Base-by-base conservation (phyloP, 1,140 invertebrate species). In the Sitobion miscanthi region DNA sequence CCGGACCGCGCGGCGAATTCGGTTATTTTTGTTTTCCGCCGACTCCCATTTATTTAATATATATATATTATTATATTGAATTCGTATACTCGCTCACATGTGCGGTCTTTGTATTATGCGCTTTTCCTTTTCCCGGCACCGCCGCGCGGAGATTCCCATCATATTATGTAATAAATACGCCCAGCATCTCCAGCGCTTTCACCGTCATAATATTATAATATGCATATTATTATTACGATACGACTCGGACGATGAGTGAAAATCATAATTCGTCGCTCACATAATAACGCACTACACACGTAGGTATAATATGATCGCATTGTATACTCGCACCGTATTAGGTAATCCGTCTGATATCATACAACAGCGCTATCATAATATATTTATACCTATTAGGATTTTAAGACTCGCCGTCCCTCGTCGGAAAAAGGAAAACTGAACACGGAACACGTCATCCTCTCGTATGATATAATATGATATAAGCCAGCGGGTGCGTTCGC, bases 21-120 rank as follows among this genome's bases (percentile, higher is more conserved):
- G 86, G 42, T 49, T 87, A 49, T 35, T 87, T 87, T 87, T 49
- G 86, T 87, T 52, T 49, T 49, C 45, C n/a, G n/a, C 30, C 86
- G 20, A 6, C 42, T 25, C 47, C 25, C 21, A 54, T 54, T 54
- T n/a, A 52, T 30, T 38, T 82, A 83, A 38, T 83, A 86, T 25
- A 38, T 83, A 86, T 25, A 8, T 86, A 45, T 42, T 7, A 69
- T 69, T 17, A n/a, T 69, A 77, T 77, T 77, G n/a, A 77, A 77
- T n/a, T 77, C 62, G 14, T 77, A 77, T 35, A 77, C 42, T 0
- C 62, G 3, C 62, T n/a, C 62, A n/a, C 62, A 77, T 30, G 62
- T 69, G 62, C 62, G 21, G 9, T 45, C 38, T 85, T 45, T 42
- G 42, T 42, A 42, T 30, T 30, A 23, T 86, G 30, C 83, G 42